Percentiles rank a stretch among this genome's conserved stretches.
Evolutionary conservation across 2,888 invertebrate genomes (phyloP).

Genomic region (Agrochola macilenta): DNA sequence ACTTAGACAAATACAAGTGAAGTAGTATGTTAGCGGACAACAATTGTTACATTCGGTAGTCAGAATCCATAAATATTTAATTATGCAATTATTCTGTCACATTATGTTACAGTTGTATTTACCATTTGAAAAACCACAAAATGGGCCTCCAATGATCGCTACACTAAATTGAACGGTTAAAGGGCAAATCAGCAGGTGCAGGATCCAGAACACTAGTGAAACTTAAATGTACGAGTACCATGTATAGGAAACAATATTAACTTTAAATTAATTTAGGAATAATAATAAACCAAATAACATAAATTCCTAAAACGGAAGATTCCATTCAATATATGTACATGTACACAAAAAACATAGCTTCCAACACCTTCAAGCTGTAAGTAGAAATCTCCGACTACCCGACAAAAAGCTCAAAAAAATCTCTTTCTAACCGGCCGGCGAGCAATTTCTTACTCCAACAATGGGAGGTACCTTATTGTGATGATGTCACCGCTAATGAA

Average conservation of each 20-base stretch:
- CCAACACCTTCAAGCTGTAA: background rate
- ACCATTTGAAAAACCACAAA: background rate
- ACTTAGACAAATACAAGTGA: too few species aligned
- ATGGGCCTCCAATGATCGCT: background rate
- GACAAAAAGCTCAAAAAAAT: constrained; percentile 1
- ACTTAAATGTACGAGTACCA: background rate
- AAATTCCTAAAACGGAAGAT: background rate
- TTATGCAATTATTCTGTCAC: background rate
- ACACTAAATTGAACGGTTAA: background rate
- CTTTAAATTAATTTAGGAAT: background rate
- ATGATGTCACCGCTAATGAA: constrained; percentile 59
- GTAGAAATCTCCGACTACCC: constrained; percentile 1
- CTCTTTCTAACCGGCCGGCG: constrained; percentile 22
- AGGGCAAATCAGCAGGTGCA: too few species aligned
- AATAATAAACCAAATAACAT: background rate
- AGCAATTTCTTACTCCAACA: constrained; percentile 59
- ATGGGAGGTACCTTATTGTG: constrained; percentile 38
- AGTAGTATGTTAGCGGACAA: background rate
- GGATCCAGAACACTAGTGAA: background rate
- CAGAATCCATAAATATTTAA: background rate
- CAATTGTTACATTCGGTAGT: background rate
- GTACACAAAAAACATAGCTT: background rate
- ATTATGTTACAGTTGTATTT: background rate
- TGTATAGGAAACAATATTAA: background rate
- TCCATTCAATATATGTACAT: background rate